Evolutionary conservation across 2,113 vertebrate genomes (phyloP), one percentile per base, ranked within the genome.

Genomic region (Megalops atlanticus): DNA sequence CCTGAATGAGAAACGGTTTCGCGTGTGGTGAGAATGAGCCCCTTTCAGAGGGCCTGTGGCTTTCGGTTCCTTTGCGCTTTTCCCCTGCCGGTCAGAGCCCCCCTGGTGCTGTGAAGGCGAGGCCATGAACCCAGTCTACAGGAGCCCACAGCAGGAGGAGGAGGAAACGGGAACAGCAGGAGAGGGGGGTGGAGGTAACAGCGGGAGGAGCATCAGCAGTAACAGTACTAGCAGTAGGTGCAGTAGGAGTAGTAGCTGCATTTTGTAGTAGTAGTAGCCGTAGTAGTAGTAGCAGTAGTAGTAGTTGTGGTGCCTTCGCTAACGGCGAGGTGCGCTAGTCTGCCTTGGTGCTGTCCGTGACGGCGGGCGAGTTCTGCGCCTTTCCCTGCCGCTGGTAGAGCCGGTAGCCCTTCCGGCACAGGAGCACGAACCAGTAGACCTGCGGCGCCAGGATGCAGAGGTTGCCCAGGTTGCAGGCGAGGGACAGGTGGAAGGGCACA

Each of bases 401-500:
- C 2, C 94, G 93, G 78, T 82, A 89, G 36, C 96, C 98, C 87
- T 98, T 98, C 81, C 90, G 93, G 90, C 96, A 97, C 49, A 99
- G 96, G 85, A 99, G 95, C 33, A 92, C 76, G 83, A 99, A 98
- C 98, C 98, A 99, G 95, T 99, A 98, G 91, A 99, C 88, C 92
- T 99, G 98, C 0, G 98, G 98, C 4, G 96, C 94, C 83, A 99
- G 92, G 92, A 99, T 97, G 85, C 96, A 89, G 7, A 86, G 88
- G 84, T 94, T 99, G 87, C 96, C 96, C 78, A 99, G 86, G 76
- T 97, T 99, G 93, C 96, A 86, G 84, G 92, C 86, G 58, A 96
- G 86, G 0, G 98, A 95, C 87, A 99, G 96, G 89, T 92, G 94
- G 91, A 96, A 95, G 40, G 97, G 98, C 77, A 97, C 97, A 73